phyloP scores from a whole-genome alignment of 2,888 invertebrate genomes.

The Chrysomela aeneicollis region DNA sequence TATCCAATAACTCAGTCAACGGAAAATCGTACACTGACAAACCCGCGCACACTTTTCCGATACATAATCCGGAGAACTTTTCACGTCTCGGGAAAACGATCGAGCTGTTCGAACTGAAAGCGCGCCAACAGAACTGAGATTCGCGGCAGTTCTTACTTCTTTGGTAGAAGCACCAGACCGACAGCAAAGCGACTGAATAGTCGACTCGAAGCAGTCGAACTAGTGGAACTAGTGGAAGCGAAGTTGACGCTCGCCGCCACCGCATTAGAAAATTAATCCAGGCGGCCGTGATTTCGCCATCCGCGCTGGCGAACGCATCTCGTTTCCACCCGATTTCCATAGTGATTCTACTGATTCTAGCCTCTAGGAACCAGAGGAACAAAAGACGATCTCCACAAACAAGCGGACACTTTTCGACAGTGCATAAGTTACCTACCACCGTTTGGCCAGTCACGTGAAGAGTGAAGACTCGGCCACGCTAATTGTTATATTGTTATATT shows the following conservation, averaged over 20 bases:
- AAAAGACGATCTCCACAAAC: neutral
- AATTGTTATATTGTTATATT: neutral
- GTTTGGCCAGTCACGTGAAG: neutral
- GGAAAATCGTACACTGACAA: conserved; percentile 37
- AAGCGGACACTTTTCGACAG: too few relatives aligned
- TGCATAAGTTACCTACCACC: too few relatives aligned
- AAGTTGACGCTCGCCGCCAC: conserved; percentile 9
- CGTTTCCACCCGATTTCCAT: conserved; percentile 3
- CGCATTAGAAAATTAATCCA: conserved; percentile 51
- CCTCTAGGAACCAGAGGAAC: neutral
- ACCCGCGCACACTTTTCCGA: conserved; percentile 45
- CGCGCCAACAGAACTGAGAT: conserved; percentile 32
- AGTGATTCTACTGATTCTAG: too few relatives aligned
- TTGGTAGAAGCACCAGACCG: conserved; percentile 7
- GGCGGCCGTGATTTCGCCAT: conserved; percentile 38
- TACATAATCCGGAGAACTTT: conserved; percentile 42
- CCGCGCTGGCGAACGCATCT: conserved; percentile 37
- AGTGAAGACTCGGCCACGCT: neutral
- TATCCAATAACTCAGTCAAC: conserved; percentile 30
- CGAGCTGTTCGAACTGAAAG: conserved; percentile 26
- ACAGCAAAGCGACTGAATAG: conserved; percentile 11
- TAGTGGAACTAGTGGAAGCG: too few relatives aligned
- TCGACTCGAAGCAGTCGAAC: neutral
- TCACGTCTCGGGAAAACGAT: conserved; percentile 17
- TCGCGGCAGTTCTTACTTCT: too few relatives aligned